Conservation (phyloP, 1,140 invertebrate genomes). For the Drosophila parabipectinata region DNA sequence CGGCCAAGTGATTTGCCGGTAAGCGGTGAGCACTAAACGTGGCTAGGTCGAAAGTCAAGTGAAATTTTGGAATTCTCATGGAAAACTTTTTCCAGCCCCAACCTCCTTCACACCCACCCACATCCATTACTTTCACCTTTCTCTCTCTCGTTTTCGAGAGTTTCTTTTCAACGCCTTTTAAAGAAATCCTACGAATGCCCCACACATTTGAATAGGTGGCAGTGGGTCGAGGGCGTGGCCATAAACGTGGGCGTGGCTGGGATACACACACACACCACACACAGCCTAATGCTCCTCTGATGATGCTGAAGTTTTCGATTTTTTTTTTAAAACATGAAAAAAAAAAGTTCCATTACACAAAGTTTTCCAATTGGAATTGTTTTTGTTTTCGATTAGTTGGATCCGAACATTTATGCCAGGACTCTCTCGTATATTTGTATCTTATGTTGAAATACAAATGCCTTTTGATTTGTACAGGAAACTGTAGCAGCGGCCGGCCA, state of each 20-base stretch:
- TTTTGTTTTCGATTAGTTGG: conserved; percentile 63
- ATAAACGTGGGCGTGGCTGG: conserved; percentile 5
- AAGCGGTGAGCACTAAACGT: conserved; percentile 67
- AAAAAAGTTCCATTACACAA: conserved; percentile 54
- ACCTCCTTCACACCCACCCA: background rate
- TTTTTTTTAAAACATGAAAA: conserved; percentile 36
- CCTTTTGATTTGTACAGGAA: conserved; percentile 62
- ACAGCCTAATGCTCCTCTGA: conserved; percentile 38
- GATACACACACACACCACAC: conserved; percentile 5
- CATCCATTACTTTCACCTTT: background rate
- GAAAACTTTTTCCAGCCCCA: conserved; percentile 46
- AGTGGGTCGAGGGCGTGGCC: conserved; percentile 20
- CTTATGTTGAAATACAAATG: conserved; percentile 33
- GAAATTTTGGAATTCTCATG: conserved; percentile 55
- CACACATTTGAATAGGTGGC: conserved; percentile 42
- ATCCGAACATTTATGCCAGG: conserved; percentile 50
- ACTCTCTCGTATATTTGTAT: conserved; percentile 9
- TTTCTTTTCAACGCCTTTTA: conserved; percentile 51
- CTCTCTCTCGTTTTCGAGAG: background rate
- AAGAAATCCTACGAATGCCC: conserved; percentile 57
- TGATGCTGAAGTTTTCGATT: conserved; percentile 51
- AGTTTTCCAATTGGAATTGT: conserved; percentile 74
- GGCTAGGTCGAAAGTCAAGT: conserved; percentile 65
- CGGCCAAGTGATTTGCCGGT: conserved; percentile 74
- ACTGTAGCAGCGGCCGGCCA: conserved; percentile 8